phyloP scores from a whole-genome alignment of 2,888 invertebrate genomes.

The Eupelmus urozonus region DNA sequence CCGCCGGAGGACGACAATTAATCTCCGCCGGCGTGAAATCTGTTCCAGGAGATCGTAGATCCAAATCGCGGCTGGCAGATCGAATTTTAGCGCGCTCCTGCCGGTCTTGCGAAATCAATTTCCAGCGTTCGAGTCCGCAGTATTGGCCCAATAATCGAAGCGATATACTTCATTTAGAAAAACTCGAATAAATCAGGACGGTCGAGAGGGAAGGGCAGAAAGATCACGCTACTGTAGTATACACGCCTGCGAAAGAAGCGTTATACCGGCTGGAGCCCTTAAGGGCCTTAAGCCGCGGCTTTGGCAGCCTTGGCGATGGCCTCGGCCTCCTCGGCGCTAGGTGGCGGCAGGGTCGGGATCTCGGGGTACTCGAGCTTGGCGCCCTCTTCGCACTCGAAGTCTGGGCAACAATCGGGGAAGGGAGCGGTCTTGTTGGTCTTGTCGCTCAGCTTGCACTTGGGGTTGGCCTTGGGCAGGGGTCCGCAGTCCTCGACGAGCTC shows the following conservation, averaged over 20 bases:
- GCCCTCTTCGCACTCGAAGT: constrained; percentile 91
- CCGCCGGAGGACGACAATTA: no score
- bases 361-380: constrained; percentile 92
- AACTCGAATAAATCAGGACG: background rate
- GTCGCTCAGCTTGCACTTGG: constrained; percentile 92
- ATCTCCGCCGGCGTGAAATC: no score
- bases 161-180: background rate
- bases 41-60: no score
- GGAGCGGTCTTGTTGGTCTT: constrained; percentile 93
- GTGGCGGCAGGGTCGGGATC: constrained; percentile 80
- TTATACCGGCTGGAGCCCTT: no score
- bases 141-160: no score
- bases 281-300: constrained; percentile 14
- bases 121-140: no score
- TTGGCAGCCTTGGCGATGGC: constrained; percentile 51
- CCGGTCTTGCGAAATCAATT: no score
- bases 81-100: no score
- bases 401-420: constrained; percentile 92
- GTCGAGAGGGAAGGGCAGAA: background rate
- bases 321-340: constrained; percentile 68
- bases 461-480: constrained; percentile 90
- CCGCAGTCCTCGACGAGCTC: constrained; percentile 94
- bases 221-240: background rate
- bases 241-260: no score
- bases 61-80: no score